These are phyloP conservation scores for Glaucidium brasilianum DNA, from an alignment of 2,113 vertebrate genomes.

Conservation along the genomic window DNA sequence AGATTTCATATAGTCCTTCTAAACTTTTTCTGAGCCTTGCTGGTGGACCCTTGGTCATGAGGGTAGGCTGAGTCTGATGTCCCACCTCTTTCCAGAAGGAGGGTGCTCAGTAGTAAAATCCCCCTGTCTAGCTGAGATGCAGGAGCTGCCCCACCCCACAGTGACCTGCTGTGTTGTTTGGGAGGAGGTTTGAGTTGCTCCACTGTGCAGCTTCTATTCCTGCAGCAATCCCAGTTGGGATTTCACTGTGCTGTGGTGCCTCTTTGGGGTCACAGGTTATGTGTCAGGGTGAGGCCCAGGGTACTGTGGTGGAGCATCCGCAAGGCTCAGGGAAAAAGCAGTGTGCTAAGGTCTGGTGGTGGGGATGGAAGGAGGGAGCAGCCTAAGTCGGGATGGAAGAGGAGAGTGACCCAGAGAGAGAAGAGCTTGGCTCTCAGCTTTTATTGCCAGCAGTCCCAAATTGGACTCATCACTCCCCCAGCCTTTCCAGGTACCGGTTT, in stretches of 20 bases:
- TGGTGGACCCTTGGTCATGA: not conserved
- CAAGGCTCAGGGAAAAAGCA: not conserved
- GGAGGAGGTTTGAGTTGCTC: not conserved
- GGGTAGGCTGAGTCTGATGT: not conserved
- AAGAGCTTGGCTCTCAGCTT: not conserved
- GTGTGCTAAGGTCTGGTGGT: not conserved
- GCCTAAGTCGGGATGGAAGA: accelerated
- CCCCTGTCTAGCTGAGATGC: not conserved
- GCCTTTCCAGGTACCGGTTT: not conserved
- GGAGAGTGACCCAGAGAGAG: not conserved
- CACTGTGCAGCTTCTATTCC: not conserved
- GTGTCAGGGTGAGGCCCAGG: no score
- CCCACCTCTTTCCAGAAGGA: not conserved
- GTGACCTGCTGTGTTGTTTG: not conserved
- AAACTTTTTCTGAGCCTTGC: not conserved
- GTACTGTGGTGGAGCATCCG: accelerated
- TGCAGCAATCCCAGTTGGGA: not conserved
- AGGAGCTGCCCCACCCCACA: not conserved
- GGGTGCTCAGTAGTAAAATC: not conserved
- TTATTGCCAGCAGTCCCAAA: not conserved
- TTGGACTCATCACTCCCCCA: accelerated
- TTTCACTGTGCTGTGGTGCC: not conserved
- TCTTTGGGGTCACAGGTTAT: not conserved
- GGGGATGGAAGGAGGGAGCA: not conserved
- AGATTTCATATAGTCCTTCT: not conserved